phyloP scores from a whole-genome alignment of 2,113 vertebrate species.

The human region DNA sequence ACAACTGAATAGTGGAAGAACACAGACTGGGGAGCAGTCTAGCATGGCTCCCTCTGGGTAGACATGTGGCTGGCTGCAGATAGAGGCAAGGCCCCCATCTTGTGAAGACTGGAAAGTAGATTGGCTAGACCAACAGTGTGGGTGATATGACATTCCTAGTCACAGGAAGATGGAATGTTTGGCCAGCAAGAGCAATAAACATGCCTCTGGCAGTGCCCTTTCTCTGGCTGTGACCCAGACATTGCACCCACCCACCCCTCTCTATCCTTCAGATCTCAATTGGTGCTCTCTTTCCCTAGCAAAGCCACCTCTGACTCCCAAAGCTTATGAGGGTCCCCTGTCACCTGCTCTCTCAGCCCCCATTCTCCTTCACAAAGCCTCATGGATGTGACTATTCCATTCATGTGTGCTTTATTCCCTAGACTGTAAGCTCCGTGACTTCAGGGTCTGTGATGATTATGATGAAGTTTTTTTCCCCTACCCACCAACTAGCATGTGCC shows the following conservation, averaged over 20 bases:
- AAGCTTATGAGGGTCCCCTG: neutral
- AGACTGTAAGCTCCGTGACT: neutral
- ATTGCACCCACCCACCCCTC: neutral
- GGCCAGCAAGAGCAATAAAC: neutral
- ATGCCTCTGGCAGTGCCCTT: neutral
- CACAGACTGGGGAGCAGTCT: neutral
- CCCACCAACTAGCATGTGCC: neutral
- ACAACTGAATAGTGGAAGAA: neutral
- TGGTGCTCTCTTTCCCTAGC: neutral
- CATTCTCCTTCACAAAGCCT: neutral
- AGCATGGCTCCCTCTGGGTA: neutral
- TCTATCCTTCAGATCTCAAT: neutral
- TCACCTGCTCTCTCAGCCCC: neutral
- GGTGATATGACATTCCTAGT: neutral
- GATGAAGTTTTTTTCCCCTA: no score
- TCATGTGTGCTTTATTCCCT: neutral
- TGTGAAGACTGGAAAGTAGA: neutral
- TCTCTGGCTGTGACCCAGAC: neutral
- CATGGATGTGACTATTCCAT: neutral
- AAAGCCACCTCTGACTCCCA: neutral
- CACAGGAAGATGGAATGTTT: neutral
- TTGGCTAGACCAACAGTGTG: neutral
- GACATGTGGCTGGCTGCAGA: neutral
- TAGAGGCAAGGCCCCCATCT: neutral
- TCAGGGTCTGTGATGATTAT: neutral